Percentiles rank a stretch among this genome's conserved stretches.
These are phyloP conservation scores for Argyresthia albistria DNA, from an alignment of 2,888 invertebrate species.

Conservation along the genomic window DNA sequence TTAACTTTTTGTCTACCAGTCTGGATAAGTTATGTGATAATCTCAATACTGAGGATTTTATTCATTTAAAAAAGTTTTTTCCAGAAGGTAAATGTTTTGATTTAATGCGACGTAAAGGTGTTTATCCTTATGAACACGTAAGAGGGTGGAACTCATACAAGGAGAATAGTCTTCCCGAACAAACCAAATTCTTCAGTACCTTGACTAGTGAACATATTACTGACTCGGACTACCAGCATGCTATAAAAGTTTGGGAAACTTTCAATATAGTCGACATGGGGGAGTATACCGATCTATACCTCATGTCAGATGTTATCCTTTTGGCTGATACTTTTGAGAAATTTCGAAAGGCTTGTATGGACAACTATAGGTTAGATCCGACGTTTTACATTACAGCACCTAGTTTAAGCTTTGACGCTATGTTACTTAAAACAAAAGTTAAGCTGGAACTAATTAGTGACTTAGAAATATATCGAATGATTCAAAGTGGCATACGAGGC, in stretches of 20 bases:
- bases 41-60: constrained; percentile 4
- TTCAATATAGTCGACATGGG: constrained; percentile 14
- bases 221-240: constrained; percentile 8
- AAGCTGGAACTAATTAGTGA: constrained; percentile 15
- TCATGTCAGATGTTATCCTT: constrained; percentile 15
- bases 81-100: not conserved
- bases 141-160: constrained; percentile 7
- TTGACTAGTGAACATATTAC: constrained; percentile 9
- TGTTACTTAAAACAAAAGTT: constrained; percentile 4
- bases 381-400: too few relatives aligned
- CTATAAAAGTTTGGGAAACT: constrained; percentile 12
- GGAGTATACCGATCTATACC: constrained; percentile 18
- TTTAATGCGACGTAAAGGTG: constrained; percentile 9
- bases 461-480: constrained; percentile 13
- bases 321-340: not conserved
- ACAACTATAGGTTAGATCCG: too few relatives aligned
- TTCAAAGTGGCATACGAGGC: not conserved
- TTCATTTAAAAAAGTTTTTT: constrained; percentile 5
- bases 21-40: not conserved
- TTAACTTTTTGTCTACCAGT: not conserved
- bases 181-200: constrained; percentile 9
- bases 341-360: too few relatives aligned
- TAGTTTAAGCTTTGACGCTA: too few relatives aligned
- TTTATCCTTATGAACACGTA: constrained; percentile 16
- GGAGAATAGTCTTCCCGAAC: constrained; percentile 10